These are phyloP conservation scores for Cossypha dichroa DNA, from an alignment of 2,797 vertebrate genomes.

Conservation along the genomic window DNA sequence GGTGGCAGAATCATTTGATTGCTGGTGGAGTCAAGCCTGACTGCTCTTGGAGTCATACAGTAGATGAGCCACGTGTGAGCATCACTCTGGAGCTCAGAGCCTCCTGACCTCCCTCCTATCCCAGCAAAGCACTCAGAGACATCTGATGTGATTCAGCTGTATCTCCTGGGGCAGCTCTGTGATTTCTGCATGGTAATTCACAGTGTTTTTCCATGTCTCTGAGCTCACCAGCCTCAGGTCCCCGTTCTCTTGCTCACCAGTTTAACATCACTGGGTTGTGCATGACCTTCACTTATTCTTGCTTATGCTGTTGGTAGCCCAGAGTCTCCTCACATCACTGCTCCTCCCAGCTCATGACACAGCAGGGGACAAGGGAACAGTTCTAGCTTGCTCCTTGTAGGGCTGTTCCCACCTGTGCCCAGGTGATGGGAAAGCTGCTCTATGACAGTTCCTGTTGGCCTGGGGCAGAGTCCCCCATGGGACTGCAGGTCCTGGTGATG, in stretches of 20 bases:
- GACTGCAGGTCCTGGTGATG: neutral
- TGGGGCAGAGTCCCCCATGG: neutral
- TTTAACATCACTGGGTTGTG: neutral
- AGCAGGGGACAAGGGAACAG: neutral
- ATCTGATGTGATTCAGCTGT: neutral
- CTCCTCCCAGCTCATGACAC: neutral
- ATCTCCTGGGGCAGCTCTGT: neutral
- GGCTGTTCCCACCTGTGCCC: neutral
- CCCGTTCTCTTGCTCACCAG: neutral
- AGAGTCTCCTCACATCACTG: accelerated
- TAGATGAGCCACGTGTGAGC: neutral
- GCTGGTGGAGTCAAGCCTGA: neutral
- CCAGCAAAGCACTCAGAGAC: neutral
- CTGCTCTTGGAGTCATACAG: neutral
- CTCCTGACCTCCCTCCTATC: neutral
- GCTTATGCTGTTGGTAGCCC: neutral
- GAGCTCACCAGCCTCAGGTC: neutral
- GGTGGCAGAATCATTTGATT: neutral
- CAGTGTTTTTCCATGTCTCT: neutral
- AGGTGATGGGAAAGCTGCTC: neutral
- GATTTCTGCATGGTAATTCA: neutral
- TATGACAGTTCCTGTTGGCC: accelerated
- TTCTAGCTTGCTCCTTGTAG: neutral
- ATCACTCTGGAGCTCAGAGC: neutral
- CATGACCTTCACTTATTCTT: neutral